These are phyloP conservation scores for Mugil cephalus DNA, from an alignment of 2,113 vertebrate genomes.

Conservation along the genomic window DNA sequence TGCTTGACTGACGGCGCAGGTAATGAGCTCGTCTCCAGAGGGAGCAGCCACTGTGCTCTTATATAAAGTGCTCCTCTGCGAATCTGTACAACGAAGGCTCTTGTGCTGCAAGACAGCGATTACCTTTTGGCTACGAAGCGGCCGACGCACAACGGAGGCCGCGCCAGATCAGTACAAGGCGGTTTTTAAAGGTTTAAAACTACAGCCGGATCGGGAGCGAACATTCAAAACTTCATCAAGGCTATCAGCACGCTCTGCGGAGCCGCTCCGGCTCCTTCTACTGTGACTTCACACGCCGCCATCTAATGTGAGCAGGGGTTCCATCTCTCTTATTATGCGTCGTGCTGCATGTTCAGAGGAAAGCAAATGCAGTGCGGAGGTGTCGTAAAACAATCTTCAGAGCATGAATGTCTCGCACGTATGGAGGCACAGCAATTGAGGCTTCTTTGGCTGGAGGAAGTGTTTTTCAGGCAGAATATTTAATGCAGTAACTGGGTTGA, in stretches of 20 bases:
- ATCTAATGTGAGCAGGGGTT: neutral
- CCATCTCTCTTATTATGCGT: too few species aligned
- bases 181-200: slow-evolving; percentile 9
- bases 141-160: slow-evolving; percentile 14
- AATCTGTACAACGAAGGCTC: slow-evolving; percentile 26
- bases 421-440: too few species aligned
- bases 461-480: too few species aligned
- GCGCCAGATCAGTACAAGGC: neutral
- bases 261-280: neutral
- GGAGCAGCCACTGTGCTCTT: slow-evolving; percentile 41
- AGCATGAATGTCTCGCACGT: too few species aligned
- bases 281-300: neutral
- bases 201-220: slow-evolving; percentile 11
- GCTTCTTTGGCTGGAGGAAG: too few species aligned
- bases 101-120: slow-evolving; percentile 1
- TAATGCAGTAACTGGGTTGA: too few species aligned
- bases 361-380: too few species aligned
- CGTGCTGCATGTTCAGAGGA: too few species aligned
- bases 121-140: slow-evolving; percentile 10
- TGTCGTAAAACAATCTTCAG: too few species aligned
- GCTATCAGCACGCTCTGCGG: neutral
- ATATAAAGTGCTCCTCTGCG: slow-evolving; percentile 44
- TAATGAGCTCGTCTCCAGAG: slow-evolving; percentile 56
- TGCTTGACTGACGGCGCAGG: slow-evolving; percentile 37
- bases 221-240: slow-evolving; percentile 10